These are phyloP conservation scores for Cheilosia variabilis DNA, from an alignment of 2,888 invertebrate genomes.

Conservation along the genomic window DNA sequence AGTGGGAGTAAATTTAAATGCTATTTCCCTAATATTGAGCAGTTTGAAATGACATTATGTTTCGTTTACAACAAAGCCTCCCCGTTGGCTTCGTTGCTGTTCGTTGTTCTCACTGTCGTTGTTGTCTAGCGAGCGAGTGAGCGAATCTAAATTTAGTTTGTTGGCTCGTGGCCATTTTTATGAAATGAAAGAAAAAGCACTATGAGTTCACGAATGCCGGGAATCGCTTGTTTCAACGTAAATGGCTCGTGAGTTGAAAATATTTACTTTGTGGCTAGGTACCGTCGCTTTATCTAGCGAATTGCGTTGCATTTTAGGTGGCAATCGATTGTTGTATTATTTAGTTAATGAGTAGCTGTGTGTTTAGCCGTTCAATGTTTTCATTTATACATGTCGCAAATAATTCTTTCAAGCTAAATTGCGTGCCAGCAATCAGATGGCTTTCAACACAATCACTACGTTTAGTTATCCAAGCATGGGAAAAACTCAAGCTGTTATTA, in stretches of 20 bases:
- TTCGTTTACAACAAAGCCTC: constrained; percentile 14
- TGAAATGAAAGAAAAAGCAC: constrained; percentile 31
- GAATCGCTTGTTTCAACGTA: constrained; percentile 10
- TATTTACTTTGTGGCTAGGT: constrained; percentile 16
- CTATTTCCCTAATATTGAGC: neutral
- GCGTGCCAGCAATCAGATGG: too few species aligned
- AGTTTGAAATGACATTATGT: constrained; percentile 12
- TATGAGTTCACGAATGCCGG: constrained; percentile 29
- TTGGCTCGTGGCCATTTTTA: constrained; percentile 62
- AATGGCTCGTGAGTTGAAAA: constrained; percentile 16
- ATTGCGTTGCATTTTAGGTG: constrained; percentile 19
- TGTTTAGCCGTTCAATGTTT: neutral
- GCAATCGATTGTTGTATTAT: neutral
- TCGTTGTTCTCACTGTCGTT: constrained; percentile 6
- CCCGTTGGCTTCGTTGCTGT: neutral
- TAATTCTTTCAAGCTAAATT: neutral
- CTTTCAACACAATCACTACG: too few species aligned
- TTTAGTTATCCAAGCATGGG: neutral
- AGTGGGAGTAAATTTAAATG: constrained; percentile 32
- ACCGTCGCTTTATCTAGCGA: neutral
- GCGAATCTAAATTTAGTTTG: constrained; percentile 56
- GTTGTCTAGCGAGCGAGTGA: constrained; percentile 20
- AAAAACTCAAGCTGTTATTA: too few species aligned
- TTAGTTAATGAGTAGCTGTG: neutral
- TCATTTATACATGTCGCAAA: neutral